Evolutionary conservation across 2,797 vertebrate species (phyloP), one percentile per base, ranked within the genome.

Genomic region (Botia almorhae): DNA sequence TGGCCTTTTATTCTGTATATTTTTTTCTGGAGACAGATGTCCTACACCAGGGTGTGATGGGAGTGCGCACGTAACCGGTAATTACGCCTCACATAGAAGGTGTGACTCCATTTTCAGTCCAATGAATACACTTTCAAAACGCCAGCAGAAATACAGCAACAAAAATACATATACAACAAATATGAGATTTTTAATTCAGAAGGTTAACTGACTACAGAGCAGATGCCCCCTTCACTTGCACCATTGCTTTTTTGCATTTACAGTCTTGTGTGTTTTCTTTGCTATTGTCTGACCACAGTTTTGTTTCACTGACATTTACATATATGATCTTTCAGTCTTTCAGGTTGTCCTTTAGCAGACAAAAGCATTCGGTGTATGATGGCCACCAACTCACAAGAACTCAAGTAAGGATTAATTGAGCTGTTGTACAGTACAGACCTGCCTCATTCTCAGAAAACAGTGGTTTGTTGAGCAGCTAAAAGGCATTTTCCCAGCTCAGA

Each of bases 361-460:
- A 99, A 98, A 95, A 99, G 97, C 93, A 98, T 99, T 93, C 96
- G 98, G 90, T 99, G 96, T 86, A 98, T 99, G 97, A 96, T 99
- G 96, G 97, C 98, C 90, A 98, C 96, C 94, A 99, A 97, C 93
- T 97, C 98, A 51, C 98, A 99, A 93, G 98, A 99, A 94, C 97
- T 99, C 96, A 99, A 99, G 98, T 99, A 99, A 99, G 98, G 90
- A 87, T 80, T 23, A n/a, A 63, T 29, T 21, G 55, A 63, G 36
- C 36, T 53, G 26, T 29, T 64, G 26, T 72, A 69, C 10, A 56
- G n/a, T 21, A 19, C 4, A 23, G 19, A 58, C 21, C 4, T 48
- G 33, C 1, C 12, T 26, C 19, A 60, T 14, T n/a, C 29, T 21
- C 12, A 1, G 6, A 0, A 43, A 39, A 43, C 7, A 43, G 39